Base-by-base conservation (phyloP, 2,113 vertebrate species). In the Ranitomeya imitator region DNA sequence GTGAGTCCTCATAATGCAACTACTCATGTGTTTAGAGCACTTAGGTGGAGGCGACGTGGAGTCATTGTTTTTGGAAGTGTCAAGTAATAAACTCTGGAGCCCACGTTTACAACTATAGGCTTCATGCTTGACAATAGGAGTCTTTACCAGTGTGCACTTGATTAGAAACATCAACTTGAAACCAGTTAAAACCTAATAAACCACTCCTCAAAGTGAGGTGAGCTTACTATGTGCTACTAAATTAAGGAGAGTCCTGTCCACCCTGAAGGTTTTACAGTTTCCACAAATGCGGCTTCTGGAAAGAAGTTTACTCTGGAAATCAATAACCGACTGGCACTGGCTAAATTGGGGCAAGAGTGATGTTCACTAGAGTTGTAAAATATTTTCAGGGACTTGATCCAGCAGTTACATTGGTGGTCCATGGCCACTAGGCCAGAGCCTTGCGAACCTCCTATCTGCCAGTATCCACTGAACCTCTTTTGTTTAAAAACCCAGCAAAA, bases 41-140 rank as follows among this genome's bases (percentile, higher is more conserved):
- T 57, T 63, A 82, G 9, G 26, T 18, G 5, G 10, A 31, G 57
- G 26, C 59, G 57, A 63, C 57, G 37, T 18, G 8, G 55, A 82
- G 57, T 59, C 79, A 82, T 82, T 82, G 79, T 61, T 82, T 61
- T 37, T 82, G 8, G 57, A 82, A 82, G 79, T 82, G 59, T 45
- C 79, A 82, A 63, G 18, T 82, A 51, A 61, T 82, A 63, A 15
- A 63, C 59, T 61, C 45, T 78, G 19, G 76, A 54, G 51, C 76
- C 51, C 76, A 78, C 12, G 51, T 78, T 54, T 78, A 78, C 51
- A 78, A 78, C 76, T 21, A n/a, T 13, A 21, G 45, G 19, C 45
- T n/a, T 54, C 9, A 54, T 31, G 71, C 15, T 45, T 1, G 31
- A 16, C 1, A 51, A 51, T 45, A 73, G 26, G 69, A 73, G 69